A percentile compares a stretch with the other conserved stretches of the same genome.
Evolutionary conservation across 2,888 invertebrate species (phyloP).

Genomic region (Halictus ligatus): DNA sequence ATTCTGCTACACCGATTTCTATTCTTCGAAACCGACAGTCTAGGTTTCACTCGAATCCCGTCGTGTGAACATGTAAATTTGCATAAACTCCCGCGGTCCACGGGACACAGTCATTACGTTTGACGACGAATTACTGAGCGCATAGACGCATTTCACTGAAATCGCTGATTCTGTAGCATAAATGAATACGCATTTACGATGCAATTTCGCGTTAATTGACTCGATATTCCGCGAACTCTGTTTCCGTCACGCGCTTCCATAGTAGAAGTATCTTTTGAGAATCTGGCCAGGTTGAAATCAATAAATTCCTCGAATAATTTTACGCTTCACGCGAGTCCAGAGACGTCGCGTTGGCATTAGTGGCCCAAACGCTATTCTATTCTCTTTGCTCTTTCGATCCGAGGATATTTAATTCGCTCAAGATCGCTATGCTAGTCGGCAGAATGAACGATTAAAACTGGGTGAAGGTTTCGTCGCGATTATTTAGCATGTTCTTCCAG

Average conservation of each 20-base stretch:
- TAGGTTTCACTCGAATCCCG: not conserved
- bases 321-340: not conserved
- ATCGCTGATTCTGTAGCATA: not conserved
- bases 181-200: not conserved
- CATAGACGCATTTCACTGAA: not conserved
- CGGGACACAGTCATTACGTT: not conserved
- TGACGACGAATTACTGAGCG: not conserved
- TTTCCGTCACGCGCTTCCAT: not conserved
- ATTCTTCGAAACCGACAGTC: not conserved
- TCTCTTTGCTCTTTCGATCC: not conserved
- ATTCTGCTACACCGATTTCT: too few relatives aligned
- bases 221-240: not conserved
- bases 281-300: not conserved
- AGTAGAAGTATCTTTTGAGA: not conserved
- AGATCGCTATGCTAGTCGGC: not conserved
- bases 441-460: not conserved
- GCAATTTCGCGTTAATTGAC: slow-evolving; percentile 3
- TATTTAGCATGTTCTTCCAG: not conserved
- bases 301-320: not conserved
- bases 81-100: too few relatives aligned
- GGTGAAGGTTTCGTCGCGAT: not conserved
- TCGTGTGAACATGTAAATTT: not conserved
- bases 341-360: not conserved
- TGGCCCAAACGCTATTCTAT: not conserved
- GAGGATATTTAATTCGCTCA: not conserved